Evolutionary conservation across 2,797 vertebrate species (phyloP).

Genomic region (Phaenicophaeus curvirostris): DNA sequence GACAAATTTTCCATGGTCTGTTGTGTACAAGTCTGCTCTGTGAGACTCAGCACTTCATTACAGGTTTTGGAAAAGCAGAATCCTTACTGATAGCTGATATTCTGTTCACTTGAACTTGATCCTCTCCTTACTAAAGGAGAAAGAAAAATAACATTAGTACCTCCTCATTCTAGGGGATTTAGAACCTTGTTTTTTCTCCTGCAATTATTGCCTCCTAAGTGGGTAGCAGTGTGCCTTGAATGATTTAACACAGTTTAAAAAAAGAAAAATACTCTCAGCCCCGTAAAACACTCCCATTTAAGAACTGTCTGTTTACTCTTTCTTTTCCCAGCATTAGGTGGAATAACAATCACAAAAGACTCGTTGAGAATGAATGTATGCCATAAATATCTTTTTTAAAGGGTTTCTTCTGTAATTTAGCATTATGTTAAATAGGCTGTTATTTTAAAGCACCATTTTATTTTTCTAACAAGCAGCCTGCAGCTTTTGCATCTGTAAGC

Average conservation of each 20-base stretch:
- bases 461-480: constrained; percentile 10
- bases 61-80: neutral
- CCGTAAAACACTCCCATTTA: neutral
- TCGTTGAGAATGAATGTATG: neutral
- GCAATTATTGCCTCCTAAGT: neutral
- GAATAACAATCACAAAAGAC: neutral
- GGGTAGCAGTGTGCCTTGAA: neutral
- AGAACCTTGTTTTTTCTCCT: neutral
- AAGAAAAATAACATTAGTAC: neutral
- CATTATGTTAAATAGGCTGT: constrained; percentile 24
- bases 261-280: neutral
- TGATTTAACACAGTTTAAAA: neutral
- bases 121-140: neutral
- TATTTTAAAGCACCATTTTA: constrained; percentile 43
- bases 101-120: neutral
- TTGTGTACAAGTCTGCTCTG: neutral
- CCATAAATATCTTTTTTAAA: neutral
- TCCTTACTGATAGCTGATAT: neutral
- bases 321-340: neutral
- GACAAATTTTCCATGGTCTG: neutral
- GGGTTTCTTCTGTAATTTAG: constrained; percentile 14
- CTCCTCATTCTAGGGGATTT: neutral
- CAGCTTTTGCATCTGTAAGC: neutral
- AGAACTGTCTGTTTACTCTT: neutral
- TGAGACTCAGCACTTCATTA: neutral